A percentile compares a stretch with the other conserved stretches of the same genome.
Evolutionary conservation across 2,888 invertebrate species (phyloP).

Genomic region (Plutella xylostella): DNA sequence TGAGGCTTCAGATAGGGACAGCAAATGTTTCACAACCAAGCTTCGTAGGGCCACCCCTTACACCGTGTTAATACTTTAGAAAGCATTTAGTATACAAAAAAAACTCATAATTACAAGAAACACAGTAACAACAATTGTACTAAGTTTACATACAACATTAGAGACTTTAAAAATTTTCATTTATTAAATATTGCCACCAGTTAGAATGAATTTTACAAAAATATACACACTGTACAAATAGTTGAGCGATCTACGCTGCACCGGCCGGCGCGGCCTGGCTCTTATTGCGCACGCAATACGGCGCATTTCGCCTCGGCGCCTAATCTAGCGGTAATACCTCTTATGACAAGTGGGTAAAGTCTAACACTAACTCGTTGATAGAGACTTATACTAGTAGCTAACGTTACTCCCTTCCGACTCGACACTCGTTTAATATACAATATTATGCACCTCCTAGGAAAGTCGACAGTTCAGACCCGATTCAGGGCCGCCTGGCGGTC

Average conservation of each 20-base stretch:
- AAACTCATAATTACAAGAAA: background rate
- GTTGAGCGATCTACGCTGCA: constrained; percentile 48
- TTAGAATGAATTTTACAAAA: constrained; percentile 64
- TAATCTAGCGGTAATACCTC: no score
- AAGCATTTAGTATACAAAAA: background rate
- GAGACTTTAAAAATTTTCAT: constrained; percentile 51
- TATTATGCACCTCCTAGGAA: constrained; percentile 33
- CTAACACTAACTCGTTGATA: constrained; percentile 59
- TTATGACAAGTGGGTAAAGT: no score
- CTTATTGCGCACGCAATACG: constrained; percentile 16
- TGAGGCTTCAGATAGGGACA: no score
- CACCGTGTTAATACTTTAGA: background rate
- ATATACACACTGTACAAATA: constrained; percentile 67
- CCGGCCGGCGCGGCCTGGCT: constrained; percentile 27
- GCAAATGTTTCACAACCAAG: constrained; percentile 52
- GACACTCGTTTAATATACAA: constrained; percentile 7
- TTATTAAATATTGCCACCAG: constrained; percentile 56
- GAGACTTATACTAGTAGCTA: constrained; percentile 33
- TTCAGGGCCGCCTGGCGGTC: background rate
- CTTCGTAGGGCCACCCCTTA: constrained; percentile 18
- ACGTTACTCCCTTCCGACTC: background rate
- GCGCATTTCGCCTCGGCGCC: constrained; percentile 6
- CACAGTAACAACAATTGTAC: constrained; percentile 48
- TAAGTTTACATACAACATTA: constrained; percentile 44
- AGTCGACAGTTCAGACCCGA: constrained; percentile 24